A percentile compares a stretch with the other conserved stretches of the same genome.
phyloP scores from a whole-genome alignment of 2,113 vertebrate species.

The Sebastes schlegelii region DNA sequence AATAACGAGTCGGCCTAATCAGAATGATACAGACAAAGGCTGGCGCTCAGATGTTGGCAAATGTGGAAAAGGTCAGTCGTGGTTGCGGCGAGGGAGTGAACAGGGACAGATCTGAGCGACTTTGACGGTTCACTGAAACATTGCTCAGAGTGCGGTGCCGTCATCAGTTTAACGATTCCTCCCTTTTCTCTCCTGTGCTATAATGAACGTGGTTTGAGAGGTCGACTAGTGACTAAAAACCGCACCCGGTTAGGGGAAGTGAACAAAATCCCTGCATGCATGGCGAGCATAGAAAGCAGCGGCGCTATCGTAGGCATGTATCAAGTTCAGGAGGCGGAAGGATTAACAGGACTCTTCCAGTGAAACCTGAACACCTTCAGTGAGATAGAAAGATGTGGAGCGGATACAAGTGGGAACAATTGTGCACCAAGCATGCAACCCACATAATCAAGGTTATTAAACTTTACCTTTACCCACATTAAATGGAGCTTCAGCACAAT shows the following conservation, averaged over 20 bases:
- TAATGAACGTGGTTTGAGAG: slow-evolving; percentile 52
- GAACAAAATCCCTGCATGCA: slow-evolving; percentile 5
- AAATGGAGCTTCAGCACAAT: slow-evolving; percentile 27
- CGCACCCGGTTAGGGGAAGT: slow-evolving; percentile 9
- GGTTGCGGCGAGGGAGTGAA: slow-evolving; percentile 32
- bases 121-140: slow-evolving; percentile 74
- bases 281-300: slow-evolving; percentile 8
- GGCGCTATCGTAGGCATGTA: neutral
- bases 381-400: neutral
- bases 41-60: slow-evolving; percentile 52
- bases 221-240: slow-evolving; percentile 43
- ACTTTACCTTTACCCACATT: slow-evolving; percentile 57
- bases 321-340: slow-evolving; percentile 2
- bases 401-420: slow-evolving; percentile 4
- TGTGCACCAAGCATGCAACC: slow-evolving; percentile 47
- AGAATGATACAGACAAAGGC: slow-evolving; percentile 58
- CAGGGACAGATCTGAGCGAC: slow-evolving; percentile 46
- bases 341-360: neutral
- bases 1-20: slow-evolving; percentile 56
- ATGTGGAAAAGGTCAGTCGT: slow-evolving; percentile 79
- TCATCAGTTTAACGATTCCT: slow-evolving; percentile 76
- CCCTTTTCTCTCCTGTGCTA: slow-evolving; percentile 24
- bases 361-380: slow-evolving; percentile 47
- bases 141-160: slow-evolving; percentile 64
- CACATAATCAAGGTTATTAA: slow-evolving; percentile 38